Evolutionary conservation across 2,113 vertebrate genomes (phyloP), one percentile per base, ranked within the genome.

Genomic region (Chionodraco myersi): DNA sequence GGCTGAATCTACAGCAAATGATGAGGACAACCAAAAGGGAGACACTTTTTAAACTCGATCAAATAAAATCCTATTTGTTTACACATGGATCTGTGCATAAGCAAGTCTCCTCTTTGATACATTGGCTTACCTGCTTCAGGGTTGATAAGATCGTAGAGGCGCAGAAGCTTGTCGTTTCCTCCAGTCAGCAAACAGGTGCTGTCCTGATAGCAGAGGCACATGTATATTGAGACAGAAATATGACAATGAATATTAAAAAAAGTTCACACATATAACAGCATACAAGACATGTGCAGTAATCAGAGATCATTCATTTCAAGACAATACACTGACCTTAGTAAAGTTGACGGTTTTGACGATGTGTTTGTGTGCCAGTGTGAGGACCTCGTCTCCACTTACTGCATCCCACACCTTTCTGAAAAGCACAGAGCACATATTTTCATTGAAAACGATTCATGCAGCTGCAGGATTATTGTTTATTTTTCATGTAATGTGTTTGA

Each of bases 371-470:
- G 98, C 97, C 95, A 99, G 86, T 4, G 97, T 96, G 81, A 98
- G 95, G 56, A 99, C 87, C 88, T 99, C 98, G 72, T 99, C 98
- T 21, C 98, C 98, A 30, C 97, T 97, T 84, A 99, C 96, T 59
- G 97, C 97, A 85, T 99, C 98, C 98, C 98, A 99, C 82, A 99
- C 97, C 95, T 99, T 99, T 80, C 98, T 99, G 92, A 85, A 95
- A 72, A 67, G 10, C n/a, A 80, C 59, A 89, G 3, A 56, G 10
- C 15, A 21, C 26, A 21, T 3, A 12, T 15, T 44, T 65, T 49
- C 61, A 65, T 10, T 4, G 4, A 63, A 3, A 16, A 23, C 1
- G 18, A 23, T 67, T 36, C n/a, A 23, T 34, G 30, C 13, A 8
- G 36, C 23, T 45, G 1, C 36, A 45, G 10, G 18, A 10, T 14